phyloP scores from a whole-genome alignment of 2,888 invertebrate genomes.

The Drosophila fulvimacula region DNA sequence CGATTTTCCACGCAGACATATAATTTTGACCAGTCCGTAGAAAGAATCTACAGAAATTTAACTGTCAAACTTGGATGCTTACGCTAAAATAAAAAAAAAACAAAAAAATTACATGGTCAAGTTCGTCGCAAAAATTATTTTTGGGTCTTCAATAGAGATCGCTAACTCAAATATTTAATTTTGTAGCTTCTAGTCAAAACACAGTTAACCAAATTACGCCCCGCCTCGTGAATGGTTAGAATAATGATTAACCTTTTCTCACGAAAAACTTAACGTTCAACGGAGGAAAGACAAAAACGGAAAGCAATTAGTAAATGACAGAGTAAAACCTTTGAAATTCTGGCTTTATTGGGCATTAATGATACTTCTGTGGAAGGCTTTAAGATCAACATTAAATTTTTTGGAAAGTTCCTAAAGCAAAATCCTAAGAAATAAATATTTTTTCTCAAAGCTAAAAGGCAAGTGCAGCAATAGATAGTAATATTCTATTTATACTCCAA shows the following conservation, averaged over 20 bases:
- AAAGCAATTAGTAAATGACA: constrained; percentile 58
- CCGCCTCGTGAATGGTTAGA: not conserved
- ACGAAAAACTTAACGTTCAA: constrained; percentile 13
- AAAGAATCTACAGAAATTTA: too few species aligned
- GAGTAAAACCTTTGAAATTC: constrained; percentile 28
- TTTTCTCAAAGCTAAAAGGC: constrained; percentile 1
- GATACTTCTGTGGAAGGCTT: constrained; percentile 33
- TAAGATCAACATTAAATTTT: constrained; percentile 12
- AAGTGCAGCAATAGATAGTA: not conserved
- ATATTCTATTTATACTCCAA: too few species aligned
- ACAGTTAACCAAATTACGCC: too few species aligned
- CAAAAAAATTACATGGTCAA: too few species aligned
- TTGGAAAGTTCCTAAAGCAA: constrained; percentile 4
- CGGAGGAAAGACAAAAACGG: constrained; percentile 13
- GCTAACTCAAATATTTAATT: too few species aligned
- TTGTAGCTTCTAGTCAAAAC: too few species aligned
- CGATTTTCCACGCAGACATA: too few species aligned
- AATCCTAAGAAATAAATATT: constrained; percentile 31
- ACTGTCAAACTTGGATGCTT: too few species aligned
- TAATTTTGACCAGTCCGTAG: too few species aligned
- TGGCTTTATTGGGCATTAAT: constrained; percentile 40
- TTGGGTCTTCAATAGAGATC: too few species aligned
- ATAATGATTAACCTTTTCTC: constrained; percentile 2
- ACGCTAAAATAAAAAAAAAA: too few species aligned
- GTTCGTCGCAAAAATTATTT: too few species aligned